Evolutionary conservation across 2,113 vertebrate species (phyloP), one percentile per base, ranked within the genome.

Genomic region (Microtus ochrogaster): DNA sequence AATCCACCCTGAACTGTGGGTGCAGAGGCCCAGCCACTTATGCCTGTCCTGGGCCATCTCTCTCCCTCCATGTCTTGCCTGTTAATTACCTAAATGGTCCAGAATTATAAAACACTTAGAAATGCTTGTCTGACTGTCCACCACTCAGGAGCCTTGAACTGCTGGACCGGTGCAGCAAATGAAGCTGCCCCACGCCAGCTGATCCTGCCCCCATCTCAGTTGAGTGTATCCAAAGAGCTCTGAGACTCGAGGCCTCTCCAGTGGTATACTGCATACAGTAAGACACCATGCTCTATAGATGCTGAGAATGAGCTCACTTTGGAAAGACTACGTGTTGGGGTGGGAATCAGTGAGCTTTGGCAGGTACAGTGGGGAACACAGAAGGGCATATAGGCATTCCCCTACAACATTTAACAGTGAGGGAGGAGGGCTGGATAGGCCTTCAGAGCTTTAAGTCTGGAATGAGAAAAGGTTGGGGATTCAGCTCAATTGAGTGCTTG

Each of bases 131-230:
- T 58, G 68, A 39, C 30, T 26, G 14, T 21, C 33, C 78, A 4
- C 61, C n/a, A 28, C 19, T 65, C 49, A 33, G 19, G 26, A 52
- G 41, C 22, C 16, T 5, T 5, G 41, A 8, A 1, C 24, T 79
- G 0, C 3, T 74, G 2, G 0, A 14, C 10, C 4, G 0, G 11
- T 11, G 0, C n/a, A 74, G 68, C 3, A 12, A 52, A 28, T 0
- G 4, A 24, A 24, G 13, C 58, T 66, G 33, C 49, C 36, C 8
- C 0, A 1, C 0, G 4, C 4, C n/a, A 7, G 65, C 49, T 41
- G 28, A 39, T 58, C 74, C 49, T 22, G 7, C 12, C 44, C 30
- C 44, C 49, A 1, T 39, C 28, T 21, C 12, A 0, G 1, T 2
- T 8, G 89, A 87, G 6, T 5, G 39, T 44, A 19, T 10, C 13